Evolutionary conservation across 2,113 vertebrate genomes (phyloP).

Genomic region (Phaethornis superciliosus): DNA sequence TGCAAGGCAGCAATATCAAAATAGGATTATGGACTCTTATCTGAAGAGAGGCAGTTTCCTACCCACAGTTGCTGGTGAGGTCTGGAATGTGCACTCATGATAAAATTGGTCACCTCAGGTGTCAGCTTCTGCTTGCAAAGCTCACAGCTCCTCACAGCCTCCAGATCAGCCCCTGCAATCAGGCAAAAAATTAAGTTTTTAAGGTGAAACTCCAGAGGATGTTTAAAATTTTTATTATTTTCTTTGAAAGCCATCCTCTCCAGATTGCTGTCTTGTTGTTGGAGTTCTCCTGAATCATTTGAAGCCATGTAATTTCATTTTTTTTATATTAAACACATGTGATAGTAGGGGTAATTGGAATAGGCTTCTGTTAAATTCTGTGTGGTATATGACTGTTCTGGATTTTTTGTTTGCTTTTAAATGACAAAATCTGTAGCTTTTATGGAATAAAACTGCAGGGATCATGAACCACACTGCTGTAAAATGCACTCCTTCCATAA

Average conservation of each 20-base stretch:
- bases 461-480: no score
- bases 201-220: not conserved
- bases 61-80: conserved; percentile 62
- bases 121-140: conserved; percentile 67
- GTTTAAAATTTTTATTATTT: not conserved
- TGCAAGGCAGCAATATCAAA: not conserved
- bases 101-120: conserved; percentile 46
- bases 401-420: not conserved
- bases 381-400: not conserved
- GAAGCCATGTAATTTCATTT: not conserved
- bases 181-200: not conserved
- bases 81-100: conserved; percentile 43
- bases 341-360: not conserved
- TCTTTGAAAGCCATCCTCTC: not conserved
- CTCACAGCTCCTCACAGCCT: conserved; percentile 63
- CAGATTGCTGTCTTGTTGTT: not conserved
- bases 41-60: not conserved
- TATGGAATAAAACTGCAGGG: not conserved
- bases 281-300: not conserved
- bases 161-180: conserved; percentile 62
- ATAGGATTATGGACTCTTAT: not conserved
- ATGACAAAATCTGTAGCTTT: conserved; percentile 2
- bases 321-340: not conserved
- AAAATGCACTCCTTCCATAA: not conserved
- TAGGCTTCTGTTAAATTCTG: not conserved